Conservation (phyloP, 2,113 vertebrate species). For the Fregetta grallaria region DNA sequence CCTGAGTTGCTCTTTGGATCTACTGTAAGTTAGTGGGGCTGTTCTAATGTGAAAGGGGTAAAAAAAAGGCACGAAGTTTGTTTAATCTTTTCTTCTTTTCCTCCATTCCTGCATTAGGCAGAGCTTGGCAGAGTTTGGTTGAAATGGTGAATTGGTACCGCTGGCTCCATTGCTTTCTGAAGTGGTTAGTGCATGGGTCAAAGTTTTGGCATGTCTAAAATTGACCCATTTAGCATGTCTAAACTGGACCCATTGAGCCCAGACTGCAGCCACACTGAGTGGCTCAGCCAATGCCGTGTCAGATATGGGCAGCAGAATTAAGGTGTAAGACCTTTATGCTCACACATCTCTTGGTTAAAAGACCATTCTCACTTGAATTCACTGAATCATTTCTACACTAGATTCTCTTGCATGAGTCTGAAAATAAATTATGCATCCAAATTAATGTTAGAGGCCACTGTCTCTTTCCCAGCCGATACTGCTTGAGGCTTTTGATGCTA, state of each 20-base stretch:
- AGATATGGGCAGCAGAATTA: background rate
- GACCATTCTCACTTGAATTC: background rate
- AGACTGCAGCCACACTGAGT: too few species aligned
- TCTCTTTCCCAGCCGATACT: background rate
- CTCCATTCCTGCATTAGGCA: background rate
- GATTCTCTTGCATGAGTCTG: background rate
- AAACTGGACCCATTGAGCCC: background rate
- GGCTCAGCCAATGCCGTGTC: background rate
- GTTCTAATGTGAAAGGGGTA: background rate
- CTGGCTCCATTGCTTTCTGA: background rate
- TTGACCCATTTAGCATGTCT: background rate
- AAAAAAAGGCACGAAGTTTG: background rate
- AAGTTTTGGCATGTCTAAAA: background rate
- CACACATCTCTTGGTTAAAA: background rate
- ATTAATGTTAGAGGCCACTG: background rate
- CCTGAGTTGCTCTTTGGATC: background rate
- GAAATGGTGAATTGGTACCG: background rate
- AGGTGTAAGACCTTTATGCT: background rate
- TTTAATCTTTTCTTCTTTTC: background rate
- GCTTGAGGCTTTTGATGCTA: background rate
- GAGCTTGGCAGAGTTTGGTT: background rate
- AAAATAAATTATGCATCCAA: background rate
- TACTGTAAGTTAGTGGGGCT: background rate
- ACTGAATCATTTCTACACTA: background rate
- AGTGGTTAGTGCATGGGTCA: background rate